These are phyloP conservation scores for Deroptyus accipitrinus DNA, from an alignment of 2,113 vertebrate species.

Conservation along the genomic window DNA sequence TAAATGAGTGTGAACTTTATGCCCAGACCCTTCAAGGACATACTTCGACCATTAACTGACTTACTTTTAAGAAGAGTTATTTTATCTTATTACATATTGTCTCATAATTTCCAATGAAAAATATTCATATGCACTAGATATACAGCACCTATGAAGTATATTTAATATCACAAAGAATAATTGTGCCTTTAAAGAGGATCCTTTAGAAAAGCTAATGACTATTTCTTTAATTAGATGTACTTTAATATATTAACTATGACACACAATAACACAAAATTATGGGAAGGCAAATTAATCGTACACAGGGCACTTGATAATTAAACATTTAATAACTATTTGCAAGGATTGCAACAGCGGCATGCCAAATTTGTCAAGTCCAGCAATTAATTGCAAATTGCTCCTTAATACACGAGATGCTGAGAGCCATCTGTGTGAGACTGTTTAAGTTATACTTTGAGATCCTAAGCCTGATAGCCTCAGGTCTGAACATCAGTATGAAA, in stretches of 20 bases:
- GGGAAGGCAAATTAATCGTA: background rate
- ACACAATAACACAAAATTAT: background rate
- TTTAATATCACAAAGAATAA: background rate
- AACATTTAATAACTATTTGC: background rate
- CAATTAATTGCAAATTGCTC: background rate
- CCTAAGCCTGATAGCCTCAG: background rate
- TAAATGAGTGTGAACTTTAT: background rate
- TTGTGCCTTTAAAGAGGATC: background rate
- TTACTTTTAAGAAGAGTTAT: background rate
- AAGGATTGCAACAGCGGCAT: background rate
- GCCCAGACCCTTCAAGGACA: background rate
- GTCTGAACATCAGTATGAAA: background rate
- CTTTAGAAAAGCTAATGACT: background rate
- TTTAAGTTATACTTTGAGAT: background rate
- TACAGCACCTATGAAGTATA: background rate
- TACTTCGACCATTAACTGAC: background rate
- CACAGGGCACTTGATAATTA: background rate
- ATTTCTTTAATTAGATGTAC: background rate
- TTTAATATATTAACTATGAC: background rate
- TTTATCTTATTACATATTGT: background rate
- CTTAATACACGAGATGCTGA: background rate
- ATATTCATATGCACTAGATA: background rate
- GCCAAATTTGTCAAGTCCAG: background rate
- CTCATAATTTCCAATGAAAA: background rate
- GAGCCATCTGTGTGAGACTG: background rate